phyloP scores from a whole-genome alignment of 1,140 invertebrate species.

The Hycleus phaleratus region DNA sequence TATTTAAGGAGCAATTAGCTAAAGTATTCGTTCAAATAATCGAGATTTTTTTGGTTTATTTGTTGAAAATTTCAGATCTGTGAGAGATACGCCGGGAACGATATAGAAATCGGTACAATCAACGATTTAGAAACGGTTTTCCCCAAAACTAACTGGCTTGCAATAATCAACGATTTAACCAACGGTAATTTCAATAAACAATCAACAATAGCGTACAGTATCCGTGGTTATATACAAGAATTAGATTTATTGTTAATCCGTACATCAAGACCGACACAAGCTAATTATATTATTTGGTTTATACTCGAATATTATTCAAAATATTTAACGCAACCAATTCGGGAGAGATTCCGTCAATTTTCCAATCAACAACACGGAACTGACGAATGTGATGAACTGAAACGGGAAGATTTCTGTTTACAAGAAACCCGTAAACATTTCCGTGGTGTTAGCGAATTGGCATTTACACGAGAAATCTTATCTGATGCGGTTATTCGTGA shows the following conservation, averaged over 20 bases:
- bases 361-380: too few species aligned
- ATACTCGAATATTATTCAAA: background rate
- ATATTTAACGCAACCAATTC: background rate
- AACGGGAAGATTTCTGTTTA: background rate
- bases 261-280: constrained; percentile 1
- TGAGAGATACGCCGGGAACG: too few species aligned
- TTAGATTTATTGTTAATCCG: background rate
- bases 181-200: background rate
- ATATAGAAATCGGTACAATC: background rate
- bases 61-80: too few species aligned
- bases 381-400: background rate
- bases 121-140: constrained; percentile 1
- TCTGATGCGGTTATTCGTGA: background rate
- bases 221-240: constrained; percentile 1
- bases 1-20: too few species aligned
- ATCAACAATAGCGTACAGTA: background rate
- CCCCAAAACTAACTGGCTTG: background rate
- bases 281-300: constrained; percentile 6
- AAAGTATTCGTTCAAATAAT: too few species aligned
- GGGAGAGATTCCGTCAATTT: background rate
- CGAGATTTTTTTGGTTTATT: too few species aligned
- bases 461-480: background rate
- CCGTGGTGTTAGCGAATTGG: background rate
- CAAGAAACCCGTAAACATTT: background rate
- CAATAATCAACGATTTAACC: constrained; percentile 2